Evolutionary conservation across 2,113 vertebrate genomes (phyloP).

Genomic region (Bubo scandiacus): DNA sequence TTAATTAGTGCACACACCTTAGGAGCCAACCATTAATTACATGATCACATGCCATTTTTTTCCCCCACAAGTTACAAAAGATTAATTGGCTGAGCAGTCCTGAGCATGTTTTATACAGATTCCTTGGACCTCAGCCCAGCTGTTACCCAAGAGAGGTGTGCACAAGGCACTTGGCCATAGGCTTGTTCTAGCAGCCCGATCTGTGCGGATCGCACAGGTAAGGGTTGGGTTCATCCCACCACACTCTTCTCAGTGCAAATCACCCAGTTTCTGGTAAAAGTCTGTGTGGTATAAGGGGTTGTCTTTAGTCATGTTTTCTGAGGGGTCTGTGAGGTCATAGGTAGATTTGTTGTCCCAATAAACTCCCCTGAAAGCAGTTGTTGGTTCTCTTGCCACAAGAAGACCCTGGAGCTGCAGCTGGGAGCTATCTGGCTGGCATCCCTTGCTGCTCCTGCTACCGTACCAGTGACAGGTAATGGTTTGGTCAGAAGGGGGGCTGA

Average conservation of each 20-base stretch:
- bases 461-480: neutral
- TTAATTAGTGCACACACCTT: constrained; percentile 54
- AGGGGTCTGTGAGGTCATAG: neutral
- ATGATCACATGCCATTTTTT: constrained; percentile 18
- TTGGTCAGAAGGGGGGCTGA: neutral
- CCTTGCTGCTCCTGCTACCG: neutral
- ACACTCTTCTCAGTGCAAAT: neutral
- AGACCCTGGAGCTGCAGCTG: neutral
- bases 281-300: neutral
- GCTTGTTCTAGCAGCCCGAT: constrained; percentile 20
- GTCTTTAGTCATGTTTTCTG: neutral
- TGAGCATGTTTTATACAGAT: constrained; percentile 53
- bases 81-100: constrained; percentile 62
- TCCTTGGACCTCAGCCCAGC: constrained; percentile 53
- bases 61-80: constrained; percentile 29
- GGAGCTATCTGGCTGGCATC: neutral
- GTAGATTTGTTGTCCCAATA: neutral
- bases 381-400: neutral
- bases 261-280: neutral
- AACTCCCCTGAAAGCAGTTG: neutral
- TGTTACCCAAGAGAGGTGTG: constrained; percentile 45
- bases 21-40: constrained; percentile 54
- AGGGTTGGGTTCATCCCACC: neutral
- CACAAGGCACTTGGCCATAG: neutral
- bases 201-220: accelerated